A percentile compares a stretch with the other conserved stretches of the same genome.
Evolutionary conservation across 2,888 invertebrate species (phyloP).

Genomic region (Stenotaenia linearis): DNA sequence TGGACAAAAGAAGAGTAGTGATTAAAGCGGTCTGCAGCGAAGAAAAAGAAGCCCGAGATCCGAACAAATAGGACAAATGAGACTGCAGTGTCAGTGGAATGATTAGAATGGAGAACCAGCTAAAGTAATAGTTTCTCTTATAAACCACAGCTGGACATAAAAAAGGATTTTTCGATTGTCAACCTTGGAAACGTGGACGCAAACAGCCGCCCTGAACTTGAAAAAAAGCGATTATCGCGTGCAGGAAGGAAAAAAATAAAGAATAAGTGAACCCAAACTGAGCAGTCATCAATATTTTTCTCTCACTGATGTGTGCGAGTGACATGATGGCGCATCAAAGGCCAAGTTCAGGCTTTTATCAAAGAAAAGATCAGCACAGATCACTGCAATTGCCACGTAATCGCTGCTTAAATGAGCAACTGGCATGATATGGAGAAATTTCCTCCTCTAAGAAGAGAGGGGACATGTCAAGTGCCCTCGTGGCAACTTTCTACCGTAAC

Average conservation of each 20-base stretch:
- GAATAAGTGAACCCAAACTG: not conserved
- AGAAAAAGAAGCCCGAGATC: too few species aligned
- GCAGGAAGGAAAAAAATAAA: not conserved
- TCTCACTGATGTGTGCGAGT: not conserved
- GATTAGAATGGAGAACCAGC: too few species aligned
- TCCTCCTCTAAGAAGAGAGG: not conserved
- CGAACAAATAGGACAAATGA: too few species aligned
- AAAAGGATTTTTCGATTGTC: too few species aligned
- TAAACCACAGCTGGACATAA: too few species aligned
- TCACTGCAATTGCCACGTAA: not conserved
- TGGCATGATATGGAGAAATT: not conserved
- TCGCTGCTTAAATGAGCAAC: not conserved
- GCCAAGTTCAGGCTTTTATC: not conserved
- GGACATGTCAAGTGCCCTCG: not conserved
- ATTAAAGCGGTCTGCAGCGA: not conserved
- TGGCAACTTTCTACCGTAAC: not conserved
- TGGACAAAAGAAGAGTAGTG: constrained; percentile 24
- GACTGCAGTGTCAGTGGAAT: too few species aligned
- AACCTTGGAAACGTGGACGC: too few species aligned
- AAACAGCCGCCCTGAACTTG: not conserved
- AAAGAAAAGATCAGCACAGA: not conserved
- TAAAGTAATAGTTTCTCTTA: too few species aligned
- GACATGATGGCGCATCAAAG: not conserved
- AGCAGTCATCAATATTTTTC: not conserved
- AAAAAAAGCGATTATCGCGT: not conserved